These are phyloP conservation scores for Lasius platythorax DNA, from an alignment of 2,888 invertebrate genomes.

Conservation along the genomic window DNA sequence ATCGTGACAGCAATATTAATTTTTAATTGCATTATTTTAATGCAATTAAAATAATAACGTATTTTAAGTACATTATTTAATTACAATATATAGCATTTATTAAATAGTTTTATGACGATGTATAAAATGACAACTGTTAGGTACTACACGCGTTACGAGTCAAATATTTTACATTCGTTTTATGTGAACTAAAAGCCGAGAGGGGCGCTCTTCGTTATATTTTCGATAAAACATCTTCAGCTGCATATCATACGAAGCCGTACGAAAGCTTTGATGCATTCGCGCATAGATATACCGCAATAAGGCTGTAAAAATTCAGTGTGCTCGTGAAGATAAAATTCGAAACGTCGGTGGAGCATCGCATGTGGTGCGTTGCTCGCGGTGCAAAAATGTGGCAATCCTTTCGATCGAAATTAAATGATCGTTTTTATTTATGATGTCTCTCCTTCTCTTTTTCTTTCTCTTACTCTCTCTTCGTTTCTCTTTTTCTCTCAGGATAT, in stretches of 20 bases:
- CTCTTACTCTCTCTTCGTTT: not conserved
- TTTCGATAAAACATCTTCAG: constrained; percentile 25
- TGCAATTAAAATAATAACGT: too few relatives aligned
- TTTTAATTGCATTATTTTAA: too few relatives aligned
- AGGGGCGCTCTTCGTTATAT: constrained; percentile 8
- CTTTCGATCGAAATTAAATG: constrained; percentile 26
- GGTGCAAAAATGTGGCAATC: not conserved
- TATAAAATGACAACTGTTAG: not conserved
- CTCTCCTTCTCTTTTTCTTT: not conserved
- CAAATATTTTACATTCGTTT: constrained; percentile 26
- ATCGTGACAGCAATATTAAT: not conserved
- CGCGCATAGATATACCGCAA: constrained; percentile 22
- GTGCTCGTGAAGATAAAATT: constrained; percentile 42
- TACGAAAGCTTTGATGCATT: constrained; percentile 40
- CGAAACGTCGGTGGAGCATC: not conserved
- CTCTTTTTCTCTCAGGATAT: not conserved
- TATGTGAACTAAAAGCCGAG: constrained; percentile 19
- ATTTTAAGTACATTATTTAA: too few relatives aligned
- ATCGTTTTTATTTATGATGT: constrained; percentile 22
- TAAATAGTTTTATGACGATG: not conserved
- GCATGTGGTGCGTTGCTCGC: not conserved
- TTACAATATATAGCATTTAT: not conserved
- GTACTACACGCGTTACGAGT: not conserved
- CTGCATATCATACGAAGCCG: constrained; percentile 11
- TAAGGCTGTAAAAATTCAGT: constrained; percentile 48